Evolutionary conservation across 1,140 invertebrate species (phyloP).

Genomic region (Papilio glaucus): DNA sequence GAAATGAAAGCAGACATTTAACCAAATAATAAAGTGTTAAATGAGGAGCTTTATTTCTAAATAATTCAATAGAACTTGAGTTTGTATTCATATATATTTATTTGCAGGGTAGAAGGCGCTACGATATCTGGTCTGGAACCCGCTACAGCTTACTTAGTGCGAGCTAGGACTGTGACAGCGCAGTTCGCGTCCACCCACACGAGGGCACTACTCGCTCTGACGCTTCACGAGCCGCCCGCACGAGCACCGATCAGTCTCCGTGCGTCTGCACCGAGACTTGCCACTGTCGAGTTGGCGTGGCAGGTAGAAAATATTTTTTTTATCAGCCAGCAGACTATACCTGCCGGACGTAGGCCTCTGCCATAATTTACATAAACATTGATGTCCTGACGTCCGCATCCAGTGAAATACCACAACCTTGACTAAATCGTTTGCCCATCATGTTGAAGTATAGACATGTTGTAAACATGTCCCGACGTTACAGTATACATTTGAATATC

Average conservation of each 20-base stretch:
- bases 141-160: constrained; percentile 90
- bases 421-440: too few relatives aligned
- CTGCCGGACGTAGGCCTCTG: too few relatives aligned
- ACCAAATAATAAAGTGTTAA: too few relatives aligned
- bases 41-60: too few relatives aligned
- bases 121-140: constrained; percentile 87
- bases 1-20: too few relatives aligned
- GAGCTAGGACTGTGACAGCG: constrained; percentile 81
- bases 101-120: constrained; percentile 72
- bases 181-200: constrained; percentile 77
- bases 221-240: constrained; percentile 71
- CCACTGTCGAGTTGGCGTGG: constrained; percentile 72
- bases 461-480: too few relatives aligned
- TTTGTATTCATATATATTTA: constrained; percentile 15
- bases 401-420: too few relatives aligned
- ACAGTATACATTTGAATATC: too few relatives aligned
- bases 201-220: constrained; percentile 68
- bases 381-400: too few relatives aligned
- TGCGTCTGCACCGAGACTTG: constrained; percentile 62
- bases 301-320: constrained; percentile 57
- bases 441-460: too few relatives aligned
- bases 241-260: constrained; percentile 66
- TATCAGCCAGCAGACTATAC: neutral
- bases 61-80: neutral
- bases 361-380: too few relatives aligned